phyloP scores from a whole-genome alignment of 2,113 vertebrate genomes.

The Egretta garzetta region DNA sequence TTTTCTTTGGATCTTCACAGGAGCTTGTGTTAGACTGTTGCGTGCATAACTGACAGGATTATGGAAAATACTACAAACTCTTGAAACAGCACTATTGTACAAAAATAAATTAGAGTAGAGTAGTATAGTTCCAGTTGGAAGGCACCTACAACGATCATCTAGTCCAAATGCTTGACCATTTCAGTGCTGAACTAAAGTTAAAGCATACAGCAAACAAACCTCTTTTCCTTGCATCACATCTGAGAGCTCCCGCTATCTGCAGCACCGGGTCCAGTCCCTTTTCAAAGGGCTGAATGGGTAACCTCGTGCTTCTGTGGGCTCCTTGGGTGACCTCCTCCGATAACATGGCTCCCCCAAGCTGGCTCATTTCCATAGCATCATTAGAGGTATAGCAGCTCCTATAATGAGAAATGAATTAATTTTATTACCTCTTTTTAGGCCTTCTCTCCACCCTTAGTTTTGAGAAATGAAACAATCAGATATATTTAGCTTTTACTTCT shows the following conservation, averaged over 20 bases:
- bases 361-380: not conserved
- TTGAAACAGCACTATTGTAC: not conserved
- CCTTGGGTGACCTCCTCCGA: not conserved
- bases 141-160: not conserved
- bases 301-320: accelerated
- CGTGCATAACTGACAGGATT: not conserved
- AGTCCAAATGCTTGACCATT: not conserved
- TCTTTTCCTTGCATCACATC: not conserved
- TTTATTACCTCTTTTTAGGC: not conserved
- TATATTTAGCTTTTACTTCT: not conserved
- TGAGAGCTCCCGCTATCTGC: not conserved
- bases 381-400: not conserved
- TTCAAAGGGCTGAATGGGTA: not conserved
- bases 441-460: not conserved
- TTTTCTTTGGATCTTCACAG: not conserved
- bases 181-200: not conserved
- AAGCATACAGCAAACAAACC: not conserved
- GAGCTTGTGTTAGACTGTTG: not conserved
- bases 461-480: not conserved
- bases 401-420: not conserved
- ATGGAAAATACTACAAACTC: not conserved
- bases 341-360: not conserved
- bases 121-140: not conserved
- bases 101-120: not conserved
- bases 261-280: not conserved